Evolutionary conservation across 1,140 invertebrate genomes (phyloP).

Genomic region (Yoshiicerus persimilis): DNA sequence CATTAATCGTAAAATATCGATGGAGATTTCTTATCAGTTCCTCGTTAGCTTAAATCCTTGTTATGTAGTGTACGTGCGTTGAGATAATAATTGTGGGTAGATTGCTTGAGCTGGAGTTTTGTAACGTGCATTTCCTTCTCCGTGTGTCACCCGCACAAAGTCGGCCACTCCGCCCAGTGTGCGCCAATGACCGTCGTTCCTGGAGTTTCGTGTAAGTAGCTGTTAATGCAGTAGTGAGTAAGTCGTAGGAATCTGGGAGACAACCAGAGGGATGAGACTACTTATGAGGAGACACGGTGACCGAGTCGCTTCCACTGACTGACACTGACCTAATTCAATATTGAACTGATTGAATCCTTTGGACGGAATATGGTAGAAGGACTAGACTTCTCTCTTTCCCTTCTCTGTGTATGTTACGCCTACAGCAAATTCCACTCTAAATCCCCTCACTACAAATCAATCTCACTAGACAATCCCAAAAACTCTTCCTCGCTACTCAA

Average conservation of each 20-base stretch:
- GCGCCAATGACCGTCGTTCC: neutral
- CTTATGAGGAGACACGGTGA: neutral
- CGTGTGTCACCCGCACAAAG: no score
- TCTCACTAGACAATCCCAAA: no score
- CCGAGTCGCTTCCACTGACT: neutral
- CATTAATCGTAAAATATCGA: neutral
- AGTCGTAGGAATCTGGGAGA: neutral
- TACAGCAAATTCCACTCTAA: no score
- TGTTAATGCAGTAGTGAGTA: neutral
- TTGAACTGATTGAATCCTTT: conserved; percentile 38
- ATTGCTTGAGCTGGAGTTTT: neutral
- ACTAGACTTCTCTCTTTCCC: conserved; percentile 4
- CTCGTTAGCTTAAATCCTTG: neutral
- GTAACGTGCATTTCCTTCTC: neutral
- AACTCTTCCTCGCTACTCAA: no score
- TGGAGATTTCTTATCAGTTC: neutral
- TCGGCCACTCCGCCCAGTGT: no score
- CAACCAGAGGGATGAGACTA: neutral
- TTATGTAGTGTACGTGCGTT: neutral
- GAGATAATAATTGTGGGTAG: neutral
- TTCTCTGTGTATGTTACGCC: neutral
- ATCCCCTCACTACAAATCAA: no score
- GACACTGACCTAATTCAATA: neutral
- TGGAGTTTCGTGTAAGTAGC: neutral
- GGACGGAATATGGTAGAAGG: conserved; percentile 34